These are phyloP conservation scores for Aegypius monachus DNA, from an alignment of 2,113 vertebrate species.

Conservation along the genomic window DNA sequence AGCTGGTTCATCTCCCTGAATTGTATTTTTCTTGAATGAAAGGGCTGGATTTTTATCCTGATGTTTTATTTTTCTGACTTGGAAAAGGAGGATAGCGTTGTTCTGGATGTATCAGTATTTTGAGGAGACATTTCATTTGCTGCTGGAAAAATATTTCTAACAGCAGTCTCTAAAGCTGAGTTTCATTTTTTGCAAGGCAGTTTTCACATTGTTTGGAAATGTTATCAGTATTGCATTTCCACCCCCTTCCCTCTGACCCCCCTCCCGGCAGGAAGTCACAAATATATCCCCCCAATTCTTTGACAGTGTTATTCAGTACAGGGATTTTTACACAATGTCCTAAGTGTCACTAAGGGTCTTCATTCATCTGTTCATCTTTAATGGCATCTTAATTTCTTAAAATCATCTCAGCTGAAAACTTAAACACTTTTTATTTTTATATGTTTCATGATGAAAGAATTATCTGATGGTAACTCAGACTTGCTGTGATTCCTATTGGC, in stretches of 20 bases:
- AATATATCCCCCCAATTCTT: not conserved
- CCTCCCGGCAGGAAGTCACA: not conserved
- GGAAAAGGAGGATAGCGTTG: not conserved
- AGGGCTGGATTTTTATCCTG: not conserved
- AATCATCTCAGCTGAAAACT: not conserved
- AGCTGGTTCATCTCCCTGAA: not conserved
- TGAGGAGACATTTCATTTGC: not conserved
- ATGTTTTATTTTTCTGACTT: not conserved
- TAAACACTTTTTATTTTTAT: not conserved
- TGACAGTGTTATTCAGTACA: not conserved
- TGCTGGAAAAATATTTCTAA: not conserved
- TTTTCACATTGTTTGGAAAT: not conserved
- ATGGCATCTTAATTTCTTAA: not conserved
- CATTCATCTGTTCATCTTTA: not conserved
- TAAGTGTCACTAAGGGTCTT: not conserved
- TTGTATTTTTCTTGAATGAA: not conserved
- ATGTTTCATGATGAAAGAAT: not conserved
- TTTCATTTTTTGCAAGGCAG: not conserved
- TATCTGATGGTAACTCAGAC: not conserved
- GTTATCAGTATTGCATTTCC: not conserved
- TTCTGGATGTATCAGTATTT: not conserved
- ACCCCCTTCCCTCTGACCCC: not conserved
- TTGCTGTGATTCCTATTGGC: not conserved
- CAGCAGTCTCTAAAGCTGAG: not conserved
- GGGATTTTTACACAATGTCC: not conserved